A percentile compares a stretch with the other conserved stretches of the same genome.
These are phyloP conservation scores for Gastrophysa polygoni DNA, from an alignment of 2,888 invertebrate genomes.

Conservation along the genomic window DNA sequence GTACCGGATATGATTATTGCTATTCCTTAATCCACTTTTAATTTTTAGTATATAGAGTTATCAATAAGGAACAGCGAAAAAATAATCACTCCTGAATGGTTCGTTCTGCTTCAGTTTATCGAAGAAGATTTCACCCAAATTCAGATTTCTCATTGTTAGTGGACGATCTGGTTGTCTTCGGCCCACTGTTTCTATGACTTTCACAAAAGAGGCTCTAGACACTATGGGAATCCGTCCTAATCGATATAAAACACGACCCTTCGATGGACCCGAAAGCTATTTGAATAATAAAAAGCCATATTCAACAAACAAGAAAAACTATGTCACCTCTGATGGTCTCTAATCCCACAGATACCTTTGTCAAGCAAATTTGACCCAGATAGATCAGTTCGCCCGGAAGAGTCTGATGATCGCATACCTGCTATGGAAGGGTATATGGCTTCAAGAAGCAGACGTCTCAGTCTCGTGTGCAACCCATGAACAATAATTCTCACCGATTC, in stretches of 20 bases:
- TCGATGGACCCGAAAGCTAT: slow-evolving; percentile 22
- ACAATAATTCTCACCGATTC: too few species aligned
- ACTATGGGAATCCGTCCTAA: slow-evolving; percentile 9
- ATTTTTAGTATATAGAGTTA: too few species aligned
- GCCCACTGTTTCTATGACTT: neutral
- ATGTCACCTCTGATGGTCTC: slow-evolving; percentile 25
- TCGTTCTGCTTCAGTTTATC: too few species aligned
- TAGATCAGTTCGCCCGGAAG: slow-evolving; percentile 25
- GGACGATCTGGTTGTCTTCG: too few species aligned
- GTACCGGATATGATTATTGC: too few species aligned
- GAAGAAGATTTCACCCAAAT: too few species aligned
- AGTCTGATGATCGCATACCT: neutral
- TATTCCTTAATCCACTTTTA: too few species aligned
- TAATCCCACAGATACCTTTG: slow-evolving; percentile 22
- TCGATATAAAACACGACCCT: slow-evolving; percentile 14
- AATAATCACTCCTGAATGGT: too few species aligned
- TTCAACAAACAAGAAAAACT: slow-evolving; percentile 23
- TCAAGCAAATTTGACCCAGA: slow-evolving; percentile 32
- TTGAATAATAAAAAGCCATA: slow-evolving; percentile 20
- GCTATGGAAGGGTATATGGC: neutral
- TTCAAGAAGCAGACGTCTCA: too few species aligned
- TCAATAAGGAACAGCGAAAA: too few species aligned
- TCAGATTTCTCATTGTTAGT: too few species aligned
- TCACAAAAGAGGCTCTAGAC: neutral
- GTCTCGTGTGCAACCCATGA: too few species aligned